Evolutionary conservation across 2,888 invertebrate species (phyloP), one percentile per base, ranked within the genome.

Genomic region (Heliconius ethilla): DNA sequence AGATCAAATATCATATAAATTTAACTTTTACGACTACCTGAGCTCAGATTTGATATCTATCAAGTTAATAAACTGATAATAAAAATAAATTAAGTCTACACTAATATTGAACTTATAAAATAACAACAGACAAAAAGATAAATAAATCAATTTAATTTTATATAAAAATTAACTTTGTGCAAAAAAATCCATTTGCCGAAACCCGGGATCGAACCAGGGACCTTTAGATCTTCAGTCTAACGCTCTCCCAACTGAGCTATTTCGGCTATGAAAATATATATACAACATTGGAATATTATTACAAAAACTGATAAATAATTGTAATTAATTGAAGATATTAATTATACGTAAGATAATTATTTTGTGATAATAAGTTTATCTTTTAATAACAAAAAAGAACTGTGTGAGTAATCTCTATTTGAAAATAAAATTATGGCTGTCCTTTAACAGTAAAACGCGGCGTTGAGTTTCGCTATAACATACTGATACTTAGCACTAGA

Each of bases 181-280:
- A 40, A 18, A 40, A 69, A 69, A 27, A 18, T 0, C 0, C 25
- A 4, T 9, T 2, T 69, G 69, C 69, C 69, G 69, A 69, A 69
- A 69, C 69, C 69, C 37, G 69, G 69, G 69, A 69, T 69, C 40
- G 69, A 69, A 69, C 69, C 69, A 69, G 69, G 69, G 69, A 69
- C 69, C 69, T 69, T 69, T 69, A 69, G 69, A 69, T 69, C 69
- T 69, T 69, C 69, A 69, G 69, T 69, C 69, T 69, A 69, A 69
- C 69, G 69, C 69, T 69, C 69, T 69, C 69, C 69, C 69, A 69
- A 69, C 69, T 69, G 40, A 69, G 40, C 69, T 69, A 69, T 69
- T 69, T 69, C 69, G 69, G 69, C 69, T 25, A 2, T 69, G 40
- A 1, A 9, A 0, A 0, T 11, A 13, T 0, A 11, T 1, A 1